Evolutionary conservation across 1,140 invertebrate genomes (phyloP).

Genomic region (Drosophila busckii): DNA sequence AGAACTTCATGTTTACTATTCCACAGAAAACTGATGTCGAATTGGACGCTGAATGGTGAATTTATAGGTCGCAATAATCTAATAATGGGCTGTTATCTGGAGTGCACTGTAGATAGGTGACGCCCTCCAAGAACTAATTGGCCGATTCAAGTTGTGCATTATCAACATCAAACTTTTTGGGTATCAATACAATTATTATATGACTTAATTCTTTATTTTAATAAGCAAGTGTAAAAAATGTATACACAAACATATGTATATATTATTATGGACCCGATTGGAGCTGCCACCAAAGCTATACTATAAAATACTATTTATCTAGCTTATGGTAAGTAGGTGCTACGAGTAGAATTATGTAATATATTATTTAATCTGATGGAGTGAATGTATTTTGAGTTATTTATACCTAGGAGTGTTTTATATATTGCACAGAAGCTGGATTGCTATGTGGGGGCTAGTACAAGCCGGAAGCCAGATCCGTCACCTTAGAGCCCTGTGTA

Average conservation of each 20-base stretch:
- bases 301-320: constrained; percentile 10
- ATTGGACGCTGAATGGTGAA: background rate
- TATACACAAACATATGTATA: no score
- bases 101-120: background rate
- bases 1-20: constrained; percentile 43
- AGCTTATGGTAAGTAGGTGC: no score
- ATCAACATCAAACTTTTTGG: background rate
- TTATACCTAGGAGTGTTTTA: constrained; percentile 27
- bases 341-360: no score
- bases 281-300: constrained; percentile 61
- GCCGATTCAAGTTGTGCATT: background rate
- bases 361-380: constrained; percentile 17
- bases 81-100: background rate
- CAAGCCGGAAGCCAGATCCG: constrained; percentile 86
- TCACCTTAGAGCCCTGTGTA: constrained; percentile 81
- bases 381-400: background rate
- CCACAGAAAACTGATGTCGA: constrained; percentile 39
- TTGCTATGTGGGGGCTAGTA: constrained; percentile 79
- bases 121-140: background rate
- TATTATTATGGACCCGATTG: constrained; percentile 64
- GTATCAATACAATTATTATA: no score
- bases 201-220: no score
- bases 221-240: no score
- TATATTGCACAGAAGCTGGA: constrained; percentile 53
- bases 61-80: constrained; percentile 44